Evolutionary conservation across 1,140 invertebrate genomes (phyloP), one percentile per base, ranked within the genome.

Genomic region (Diorhabda carinulata): DNA sequence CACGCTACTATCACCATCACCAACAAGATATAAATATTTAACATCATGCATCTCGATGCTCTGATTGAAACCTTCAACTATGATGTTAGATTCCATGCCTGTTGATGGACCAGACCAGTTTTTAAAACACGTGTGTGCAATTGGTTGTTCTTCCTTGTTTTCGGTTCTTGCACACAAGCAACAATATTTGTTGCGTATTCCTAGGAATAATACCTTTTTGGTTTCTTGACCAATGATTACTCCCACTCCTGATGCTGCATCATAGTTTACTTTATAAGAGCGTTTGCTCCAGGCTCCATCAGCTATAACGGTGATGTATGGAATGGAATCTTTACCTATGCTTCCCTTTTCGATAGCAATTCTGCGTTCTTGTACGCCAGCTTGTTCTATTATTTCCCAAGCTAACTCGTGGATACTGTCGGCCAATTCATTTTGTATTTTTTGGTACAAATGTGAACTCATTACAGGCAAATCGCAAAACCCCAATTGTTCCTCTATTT

Each of bases 1-100:
- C 3, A 80, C 78, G 61, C 75, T 80, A 10, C 77, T 76, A 68
- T 83, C 82, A 10, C 81, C 82, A 74, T 82, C 82, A 6, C 72
- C 79, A 73, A 83, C 3, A 84, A 8, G 5, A 76, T 74, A 75
- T 82, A 72, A 41, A 71, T 25, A 25, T 25, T 25, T 25, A 25
- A 25, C 25, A 25, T 1, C 25, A 25, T 25, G 25, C 25, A 25
- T 71, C 42, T 70, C 45, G 3, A 81, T 68, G 57, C 78, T 79
- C 7, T 57, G 10, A 65, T 73, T 70, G 70, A 83, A 83, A 4
- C 79, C 78, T 67, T 83, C 76, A 8, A 75, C 58, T 61, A 82
- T 77, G 6, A 80, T 78, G 43, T 77, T 75, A 6, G 73, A 25
- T 73, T 83, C 80, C 82, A 83, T 83, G 7, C 66, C 64, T 10